These are phyloP conservation scores for Melipona quadrifasciata DNA, from an alignment of 1,140 invertebrate species.

Conservation along the genomic window DNA sequence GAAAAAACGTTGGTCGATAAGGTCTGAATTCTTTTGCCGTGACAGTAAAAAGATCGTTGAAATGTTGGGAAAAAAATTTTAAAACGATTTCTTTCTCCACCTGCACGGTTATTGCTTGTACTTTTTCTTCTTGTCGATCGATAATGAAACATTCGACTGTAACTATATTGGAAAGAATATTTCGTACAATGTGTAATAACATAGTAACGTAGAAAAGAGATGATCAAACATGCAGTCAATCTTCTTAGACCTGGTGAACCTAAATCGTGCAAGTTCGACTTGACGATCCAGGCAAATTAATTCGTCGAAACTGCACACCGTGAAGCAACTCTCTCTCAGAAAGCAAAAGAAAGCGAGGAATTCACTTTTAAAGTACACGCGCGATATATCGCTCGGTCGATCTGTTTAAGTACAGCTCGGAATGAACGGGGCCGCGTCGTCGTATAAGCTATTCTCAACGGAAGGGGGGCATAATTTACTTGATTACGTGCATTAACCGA, in stretches of 20 bases:
- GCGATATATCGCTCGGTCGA: neutral
- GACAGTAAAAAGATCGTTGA: neutral
- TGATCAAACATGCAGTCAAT: too few species aligned
- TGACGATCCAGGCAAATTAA: neutral
- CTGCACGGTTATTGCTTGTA: too few species aligned
- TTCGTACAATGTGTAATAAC: too few species aligned
- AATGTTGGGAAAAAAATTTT: neutral
- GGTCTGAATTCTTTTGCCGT: too few species aligned
- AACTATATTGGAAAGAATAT: too few species aligned
- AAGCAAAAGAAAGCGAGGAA: neutral
- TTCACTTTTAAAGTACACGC: neutral
- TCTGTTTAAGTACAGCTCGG: neutral
- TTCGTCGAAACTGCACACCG: neutral
- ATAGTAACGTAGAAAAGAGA: too few species aligned
- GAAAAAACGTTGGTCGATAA: neutral
- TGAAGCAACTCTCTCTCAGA: neutral
- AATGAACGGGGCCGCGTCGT: neutral
- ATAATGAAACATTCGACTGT: too few species aligned
- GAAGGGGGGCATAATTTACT: slow-evolving; percentile 14
- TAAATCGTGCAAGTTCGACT: neutral
- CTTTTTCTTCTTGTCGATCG: too few species aligned
- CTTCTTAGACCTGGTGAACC: neutral
- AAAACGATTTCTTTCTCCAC: neutral
- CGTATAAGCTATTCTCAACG: neutral
- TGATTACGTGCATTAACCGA: slow-evolving; percentile 16